Conservation (phyloP, 2,113 vertebrate species). For the Pogonocichla stellata region DNA sequence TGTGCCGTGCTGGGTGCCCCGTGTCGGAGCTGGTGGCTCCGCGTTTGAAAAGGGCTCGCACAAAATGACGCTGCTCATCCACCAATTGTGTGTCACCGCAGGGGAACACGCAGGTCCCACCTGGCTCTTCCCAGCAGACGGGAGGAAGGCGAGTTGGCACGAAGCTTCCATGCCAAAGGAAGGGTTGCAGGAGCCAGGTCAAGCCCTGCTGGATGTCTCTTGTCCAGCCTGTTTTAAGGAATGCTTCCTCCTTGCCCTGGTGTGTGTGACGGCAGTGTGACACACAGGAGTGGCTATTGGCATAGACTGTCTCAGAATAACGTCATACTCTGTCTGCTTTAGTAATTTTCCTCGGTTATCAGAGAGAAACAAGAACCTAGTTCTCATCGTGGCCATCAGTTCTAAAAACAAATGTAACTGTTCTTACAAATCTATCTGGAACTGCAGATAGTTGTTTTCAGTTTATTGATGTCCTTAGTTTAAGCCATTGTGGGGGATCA, state of each 20-base stretch:
- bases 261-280: accelerated
- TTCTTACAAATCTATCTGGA: neutral
- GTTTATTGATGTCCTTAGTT: neutral
- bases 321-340: neutral
- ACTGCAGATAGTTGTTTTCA: neutral
- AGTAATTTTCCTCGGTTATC: neutral
- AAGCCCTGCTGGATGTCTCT: neutral
- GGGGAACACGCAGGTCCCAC: neutral
- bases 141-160: neutral
- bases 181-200: neutral
- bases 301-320: neutral
- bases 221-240: slow-evolving; percentile 28
- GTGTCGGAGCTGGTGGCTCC: accelerated
- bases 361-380: neutral
- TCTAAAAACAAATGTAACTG: neutral
- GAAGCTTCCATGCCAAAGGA: neutral
- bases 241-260: neutral
- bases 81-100: neutral
- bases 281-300: accelerated
- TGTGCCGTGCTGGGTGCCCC: accelerated
- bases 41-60: neutral
- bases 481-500: neutral
- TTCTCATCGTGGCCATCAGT: neutral
- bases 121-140: neutral
- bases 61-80: neutral